Base-by-base conservation (phyloP, 2,797 vertebrate genomes). In the Sebastes alutus region DNA sequence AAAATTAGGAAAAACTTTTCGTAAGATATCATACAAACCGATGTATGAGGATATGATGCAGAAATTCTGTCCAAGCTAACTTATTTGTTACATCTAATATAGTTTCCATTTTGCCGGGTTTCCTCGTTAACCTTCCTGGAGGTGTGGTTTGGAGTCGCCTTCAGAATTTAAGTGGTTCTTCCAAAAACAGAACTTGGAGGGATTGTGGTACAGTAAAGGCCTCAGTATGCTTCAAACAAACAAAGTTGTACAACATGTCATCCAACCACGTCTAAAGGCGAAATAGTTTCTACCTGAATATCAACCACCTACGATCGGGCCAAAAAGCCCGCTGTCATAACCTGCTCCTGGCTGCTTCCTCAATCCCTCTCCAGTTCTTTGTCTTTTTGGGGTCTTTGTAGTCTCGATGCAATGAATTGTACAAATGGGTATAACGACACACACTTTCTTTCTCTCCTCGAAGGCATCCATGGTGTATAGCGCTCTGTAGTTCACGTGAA, bases 1-100 rank as follows among this genome's bases (percentile, higher is more conserved):
- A 49, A 49, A 49, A 49, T 49, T 0, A 7, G 42, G 16, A 49
- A 49, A 0, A 49, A 49, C 16, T 7, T 49, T 49, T 49, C 0
- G 5, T 14, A 42, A 42, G 38, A 42, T 42, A 14, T 14, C 13
- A 16, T 42, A 42, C 38, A 42, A 14, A 42, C 38, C 5, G 0
- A 42, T 42, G 38, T 42, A 42, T 42, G 5, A 42, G 38, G 13
- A 42, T 42, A 35, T 3, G 13, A 16, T 38, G 35, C 35, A 18
- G 42, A 18, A 30, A 22, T 4, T 22, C 0, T 22, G 16, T 11
- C 29, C 9, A 6, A 32, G n/a, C 8, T 18, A 52, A 35, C 32
- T 35, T 3, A 62, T 55, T 5, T 30, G 6, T 30, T 38, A 12
- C 2, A 7, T 23, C 5, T 30, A 23, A 30, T 32, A 4, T 9